phyloP scores from a whole-genome alignment of 2,888 invertebrate species.

The Lasiommata megera region DNA sequence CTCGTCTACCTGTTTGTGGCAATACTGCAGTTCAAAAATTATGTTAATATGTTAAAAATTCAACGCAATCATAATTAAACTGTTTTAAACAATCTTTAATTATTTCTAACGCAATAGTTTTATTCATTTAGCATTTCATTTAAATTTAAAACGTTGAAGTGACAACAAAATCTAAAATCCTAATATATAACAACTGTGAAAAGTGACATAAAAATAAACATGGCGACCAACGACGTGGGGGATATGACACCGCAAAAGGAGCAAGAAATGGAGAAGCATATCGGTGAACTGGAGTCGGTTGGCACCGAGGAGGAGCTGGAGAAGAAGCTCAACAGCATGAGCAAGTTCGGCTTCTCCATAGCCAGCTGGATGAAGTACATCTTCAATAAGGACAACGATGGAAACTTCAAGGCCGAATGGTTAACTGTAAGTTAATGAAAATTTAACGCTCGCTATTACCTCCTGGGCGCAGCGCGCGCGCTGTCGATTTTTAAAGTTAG shows the following conservation, averaged over 20 bases:
- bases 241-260: constrained; percentile 35
- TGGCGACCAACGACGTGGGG: constrained; percentile 44
- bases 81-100: too few species aligned
- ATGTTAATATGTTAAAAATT: too few species aligned
- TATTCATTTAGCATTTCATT: too few species aligned
- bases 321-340: constrained; percentile 43
- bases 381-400: constrained; percentile 52
- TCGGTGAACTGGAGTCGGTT: constrained; percentile 49
- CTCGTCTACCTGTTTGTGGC: too few species aligned
- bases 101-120: too few species aligned
- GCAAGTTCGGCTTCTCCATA: constrained; percentile 51
- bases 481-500: too few species aligned
- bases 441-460: too few species aligned
- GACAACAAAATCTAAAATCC: too few species aligned
- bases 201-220: constrained; percentile 36
- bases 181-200: too few species aligned
- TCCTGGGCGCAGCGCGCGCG: too few species aligned
- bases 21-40: too few species aligned
- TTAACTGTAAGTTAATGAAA: constrained; percentile 53
- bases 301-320: constrained; percentile 56
- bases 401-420: constrained; percentile 64
- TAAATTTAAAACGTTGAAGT: neutral
- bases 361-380: constrained; percentile 62
- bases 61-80: too few species aligned
- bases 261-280: constrained; percentile 50